phyloP scores from a whole-genome alignment of 1,140 invertebrate species.

The Bombus vancouverensis region DNA sequence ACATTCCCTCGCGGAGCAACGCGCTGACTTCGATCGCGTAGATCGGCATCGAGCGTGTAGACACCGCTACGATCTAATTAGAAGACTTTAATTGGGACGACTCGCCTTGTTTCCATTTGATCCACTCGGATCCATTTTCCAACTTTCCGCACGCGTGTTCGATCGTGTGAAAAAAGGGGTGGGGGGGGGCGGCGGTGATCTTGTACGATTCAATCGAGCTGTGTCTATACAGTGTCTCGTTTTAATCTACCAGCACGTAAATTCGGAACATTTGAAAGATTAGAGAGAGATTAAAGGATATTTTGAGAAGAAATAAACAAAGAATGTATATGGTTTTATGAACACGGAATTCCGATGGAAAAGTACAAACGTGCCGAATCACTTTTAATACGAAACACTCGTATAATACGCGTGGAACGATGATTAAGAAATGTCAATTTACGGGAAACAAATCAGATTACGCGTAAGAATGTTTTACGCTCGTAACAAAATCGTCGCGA shows the following conservation, averaged over 20 bases:
- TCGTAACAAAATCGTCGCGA: not conserved
- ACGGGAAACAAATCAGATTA: not conserved
- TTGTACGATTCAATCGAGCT: not conserved
- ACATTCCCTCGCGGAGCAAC: constrained; percentile 37
- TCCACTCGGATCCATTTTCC: not conserved
- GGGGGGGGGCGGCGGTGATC: not conserved
- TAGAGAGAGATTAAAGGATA: not conserved
- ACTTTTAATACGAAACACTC: not conserved
- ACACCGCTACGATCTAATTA: constrained; percentile 36
- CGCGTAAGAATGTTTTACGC: not conserved
- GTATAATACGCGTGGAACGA: not conserved
- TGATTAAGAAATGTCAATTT: not conserved
- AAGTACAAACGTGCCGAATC: not conserved
- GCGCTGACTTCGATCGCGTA: not conserved
- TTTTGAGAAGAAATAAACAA: not conserved
- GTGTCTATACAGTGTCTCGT: not conserved
- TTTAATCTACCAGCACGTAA: not conserved
- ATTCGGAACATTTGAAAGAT: not conserved
- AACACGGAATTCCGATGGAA: not conserved
- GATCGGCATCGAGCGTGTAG: not conserved
- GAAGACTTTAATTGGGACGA: constrained; percentile 52
- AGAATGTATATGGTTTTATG: not conserved
- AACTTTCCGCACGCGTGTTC: not conserved
- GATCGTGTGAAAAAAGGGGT: not conserved
- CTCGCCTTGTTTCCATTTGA: not conserved